A percentile compares a stretch with the other conserved stretches of the same genome.
Evolutionary conservation across 1,140 invertebrate species (phyloP).

Genomic region (Lepeophtheirus salmonis): DNA sequence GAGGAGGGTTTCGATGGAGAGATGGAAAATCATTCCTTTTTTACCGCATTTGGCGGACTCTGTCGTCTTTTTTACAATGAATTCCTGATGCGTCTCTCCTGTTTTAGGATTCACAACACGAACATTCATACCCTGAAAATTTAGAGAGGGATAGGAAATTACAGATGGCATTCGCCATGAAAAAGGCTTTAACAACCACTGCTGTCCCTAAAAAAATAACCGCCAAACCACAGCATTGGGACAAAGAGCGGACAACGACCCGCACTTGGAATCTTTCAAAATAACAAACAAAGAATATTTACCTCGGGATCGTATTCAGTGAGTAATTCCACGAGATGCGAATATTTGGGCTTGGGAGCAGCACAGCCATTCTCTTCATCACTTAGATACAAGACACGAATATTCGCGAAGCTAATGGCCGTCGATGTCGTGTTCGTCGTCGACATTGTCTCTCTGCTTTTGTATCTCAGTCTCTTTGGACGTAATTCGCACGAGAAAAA

Average conservation of each 20-base stretch:
- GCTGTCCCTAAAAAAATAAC: not conserved
- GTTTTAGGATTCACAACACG: not conserved
- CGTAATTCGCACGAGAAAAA: too few relatives aligned
- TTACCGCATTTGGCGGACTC: not conserved
- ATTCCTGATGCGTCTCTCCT: slow-evolving; percentile 1
- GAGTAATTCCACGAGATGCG: not conserved
- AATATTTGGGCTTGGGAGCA: not conserved
- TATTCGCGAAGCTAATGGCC: not conserved
- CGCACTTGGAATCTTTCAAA: too few relatives aligned
- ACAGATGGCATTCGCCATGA: not conserved
- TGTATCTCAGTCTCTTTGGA: too few relatives aligned
- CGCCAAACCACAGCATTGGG: too few relatives aligned
- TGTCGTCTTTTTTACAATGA: slow-evolving; percentile 10
- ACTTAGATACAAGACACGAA: not conserved
- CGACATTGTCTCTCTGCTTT: too few relatives aligned
- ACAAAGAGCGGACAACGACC: too few relatives aligned
- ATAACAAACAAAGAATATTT: not conserved
- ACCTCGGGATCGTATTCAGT: slow-evolving; percentile 3
- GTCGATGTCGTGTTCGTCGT: too few relatives aligned
- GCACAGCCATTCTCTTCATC: not conserved
- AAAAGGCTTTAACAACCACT: not conserved
- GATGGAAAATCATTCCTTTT: slow-evolving; percentile 10
- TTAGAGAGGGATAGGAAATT: not conserved
- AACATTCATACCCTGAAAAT: not conserved
- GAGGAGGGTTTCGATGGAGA: slow-evolving; percentile 11